These are phyloP conservation scores for Tringa solitaria DNA, from an alignment of 2,113 vertebrate species.

Conservation along the genomic window DNA sequence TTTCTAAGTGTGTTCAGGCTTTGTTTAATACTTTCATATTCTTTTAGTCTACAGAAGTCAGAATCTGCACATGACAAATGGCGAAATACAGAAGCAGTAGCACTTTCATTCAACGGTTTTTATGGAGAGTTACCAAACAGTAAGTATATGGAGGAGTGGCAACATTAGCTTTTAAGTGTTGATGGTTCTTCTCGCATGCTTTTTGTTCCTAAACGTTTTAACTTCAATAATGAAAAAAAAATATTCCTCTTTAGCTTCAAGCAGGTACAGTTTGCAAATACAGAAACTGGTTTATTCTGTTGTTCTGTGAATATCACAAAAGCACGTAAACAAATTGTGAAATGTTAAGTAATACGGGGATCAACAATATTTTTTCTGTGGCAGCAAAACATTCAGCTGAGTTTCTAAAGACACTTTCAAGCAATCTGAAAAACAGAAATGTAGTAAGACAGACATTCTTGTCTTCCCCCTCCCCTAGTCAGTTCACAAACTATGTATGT, in stretches of 20 bases:
- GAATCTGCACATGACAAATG: conserved; percentile 58
- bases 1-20: not conserved
- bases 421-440: not conserved
- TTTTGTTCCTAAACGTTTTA: not conserved
- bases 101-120: conserved; percentile 17
- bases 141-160: conserved; percentile 24
- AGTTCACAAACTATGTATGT: not conserved
- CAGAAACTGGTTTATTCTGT: not conserved
- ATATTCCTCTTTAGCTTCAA: not conserved
- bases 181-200: not conserved
- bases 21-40: not conserved
- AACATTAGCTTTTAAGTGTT: not conserved
- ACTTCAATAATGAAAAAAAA: not conserved
- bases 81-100: conserved; percentile 25
- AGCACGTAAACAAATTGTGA: not conserved
- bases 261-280: not conserved
- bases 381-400: not conserved
- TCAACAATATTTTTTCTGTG: not conserved
- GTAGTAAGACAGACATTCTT: not conserved
- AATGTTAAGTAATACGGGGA: not conserved
- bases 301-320: not conserved
- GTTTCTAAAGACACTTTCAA: not conserved
- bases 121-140: conserved; percentile 48
- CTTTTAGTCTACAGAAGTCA: conserved; percentile 63
- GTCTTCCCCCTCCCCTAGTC: not conserved